Evolutionary conservation across 2,888 invertebrate genomes (phyloP), one percentile per base, ranked within the genome.

Genomic region (Drosophila pegasa): DNA sequence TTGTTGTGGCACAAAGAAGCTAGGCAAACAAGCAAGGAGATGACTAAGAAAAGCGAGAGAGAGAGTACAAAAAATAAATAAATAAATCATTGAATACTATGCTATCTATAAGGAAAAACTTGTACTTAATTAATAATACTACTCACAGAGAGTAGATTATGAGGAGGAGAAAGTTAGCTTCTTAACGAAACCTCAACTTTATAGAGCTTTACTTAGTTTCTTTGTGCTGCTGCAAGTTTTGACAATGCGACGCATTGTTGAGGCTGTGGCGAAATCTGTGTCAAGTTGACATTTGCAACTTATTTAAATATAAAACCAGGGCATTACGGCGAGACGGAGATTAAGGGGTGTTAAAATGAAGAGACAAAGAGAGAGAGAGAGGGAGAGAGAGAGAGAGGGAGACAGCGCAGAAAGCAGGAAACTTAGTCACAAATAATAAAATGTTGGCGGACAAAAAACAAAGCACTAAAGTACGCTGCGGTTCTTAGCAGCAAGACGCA

Each of bases 251-350:
- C 31, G 31, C 54, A 63, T 54, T 67, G 67, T 71, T 63, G 54
- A 37, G 59, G 48, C 52, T 47, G 60, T 43, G 37, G 16, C 16
- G 38, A 55, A 64, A 75, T 77, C 80, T 83, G 77, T 88, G 83
- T 83, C 88, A 83, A 88, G 83, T 83, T 85, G 82, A 87, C 88
- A 71, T 78, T 83, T 77, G 79, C 79, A 87, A 14, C 87, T 83
- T 87, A 83, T 83, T 83, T 83, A 71, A 78, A 71, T 69, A 78
- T 56, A 76, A 70, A 66, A 59, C 51, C 64, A 57, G 68, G 25
- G 51, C 64, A 38, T 29, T 45, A 41, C 20, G 47, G 38, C 45
- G 37, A 47, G 35, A 38, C 31, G 22, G 18, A 35, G 22, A 38
- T n/a, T 12, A 20, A 16, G 9, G 8, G 0, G 10, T n/a, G 25